These are phyloP conservation scores for Macrophya alboannulata DNA, from an alignment of 2,888 invertebrate species.

Conservation along the genomic window DNA sequence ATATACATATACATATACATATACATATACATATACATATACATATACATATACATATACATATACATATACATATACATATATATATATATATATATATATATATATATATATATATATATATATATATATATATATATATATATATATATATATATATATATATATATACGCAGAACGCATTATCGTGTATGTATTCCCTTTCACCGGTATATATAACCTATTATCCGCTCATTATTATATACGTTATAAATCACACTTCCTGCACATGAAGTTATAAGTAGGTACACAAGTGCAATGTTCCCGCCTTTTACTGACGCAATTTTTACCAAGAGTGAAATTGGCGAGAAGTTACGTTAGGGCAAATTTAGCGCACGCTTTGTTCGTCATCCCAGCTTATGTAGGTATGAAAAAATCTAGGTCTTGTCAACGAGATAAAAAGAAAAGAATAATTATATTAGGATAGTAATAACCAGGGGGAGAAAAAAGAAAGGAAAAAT, in stretches of 20 bases:
- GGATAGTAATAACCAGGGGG: too few species aligned
- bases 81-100: too few species aligned
- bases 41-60: too few species aligned
- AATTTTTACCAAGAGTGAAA: conserved; percentile 22
- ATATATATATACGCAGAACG: background rate
- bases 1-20: too few species aligned
- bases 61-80: too few species aligned
- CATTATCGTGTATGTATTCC: conserved; percentile 27
- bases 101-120: too few species aligned
- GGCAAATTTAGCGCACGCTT: background rate
- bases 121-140: too few species aligned
- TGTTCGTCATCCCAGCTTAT: background rate
- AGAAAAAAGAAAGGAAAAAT: background rate
- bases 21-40: too few species aligned
- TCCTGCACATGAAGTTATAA: background rate
- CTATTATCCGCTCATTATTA: background rate
- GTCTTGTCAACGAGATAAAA: background rate
- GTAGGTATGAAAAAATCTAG: background rate
- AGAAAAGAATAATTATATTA: too few species aligned
- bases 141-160: too few species aligned
- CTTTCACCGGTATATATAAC: conserved; percentile 22
- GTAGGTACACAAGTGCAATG: background rate
- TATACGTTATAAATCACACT: conserved; percentile 22
- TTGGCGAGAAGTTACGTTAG: conserved; percentile 6
- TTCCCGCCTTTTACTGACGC: conserved; percentile 15